Conservation (phyloP, 2,113 vertebrate species). For the Irena cyanogastra region DNA sequence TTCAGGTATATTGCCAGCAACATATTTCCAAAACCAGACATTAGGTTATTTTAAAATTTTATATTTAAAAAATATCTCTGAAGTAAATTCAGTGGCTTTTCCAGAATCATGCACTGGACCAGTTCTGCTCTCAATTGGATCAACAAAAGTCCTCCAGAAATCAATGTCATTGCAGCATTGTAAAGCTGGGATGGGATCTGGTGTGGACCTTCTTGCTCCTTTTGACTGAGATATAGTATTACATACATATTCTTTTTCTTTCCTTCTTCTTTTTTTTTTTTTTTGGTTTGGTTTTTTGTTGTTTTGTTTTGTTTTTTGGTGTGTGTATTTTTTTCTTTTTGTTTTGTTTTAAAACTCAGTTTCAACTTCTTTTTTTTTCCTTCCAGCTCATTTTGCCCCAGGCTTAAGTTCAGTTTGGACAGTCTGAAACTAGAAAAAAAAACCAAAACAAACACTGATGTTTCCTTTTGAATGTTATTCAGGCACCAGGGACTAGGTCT, state of each 20-base stretch:
- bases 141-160: background rate
- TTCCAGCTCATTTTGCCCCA: background rate
- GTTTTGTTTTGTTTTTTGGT: too few relatives aligned
- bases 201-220: background rate
- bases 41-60: background rate
- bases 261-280: background rate
- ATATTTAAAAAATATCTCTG: background rate
- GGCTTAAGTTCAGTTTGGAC: background rate
- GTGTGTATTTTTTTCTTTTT: background rate
- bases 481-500: conserved; percentile 13
- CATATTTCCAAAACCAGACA: background rate
- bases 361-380: background rate
- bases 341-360: background rate
- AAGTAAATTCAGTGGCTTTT: background rate
- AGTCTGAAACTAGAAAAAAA: background rate
- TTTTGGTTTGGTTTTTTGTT: background rate
- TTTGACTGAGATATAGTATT: background rate
- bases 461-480: conserved; percentile 41
- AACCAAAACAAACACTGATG: conserved; percentile 10
- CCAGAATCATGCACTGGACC: background rate
- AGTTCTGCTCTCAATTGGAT: background rate
- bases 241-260: background rate
- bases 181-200: background rate
- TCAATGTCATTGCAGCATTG: background rate
- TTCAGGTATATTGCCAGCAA: background rate